Percentiles rank a stretch among this genome's conserved stretches.
Evolutionary conservation across 1,140 invertebrate species (phyloP).

Genomic region (Micrasema longulum): DNA sequence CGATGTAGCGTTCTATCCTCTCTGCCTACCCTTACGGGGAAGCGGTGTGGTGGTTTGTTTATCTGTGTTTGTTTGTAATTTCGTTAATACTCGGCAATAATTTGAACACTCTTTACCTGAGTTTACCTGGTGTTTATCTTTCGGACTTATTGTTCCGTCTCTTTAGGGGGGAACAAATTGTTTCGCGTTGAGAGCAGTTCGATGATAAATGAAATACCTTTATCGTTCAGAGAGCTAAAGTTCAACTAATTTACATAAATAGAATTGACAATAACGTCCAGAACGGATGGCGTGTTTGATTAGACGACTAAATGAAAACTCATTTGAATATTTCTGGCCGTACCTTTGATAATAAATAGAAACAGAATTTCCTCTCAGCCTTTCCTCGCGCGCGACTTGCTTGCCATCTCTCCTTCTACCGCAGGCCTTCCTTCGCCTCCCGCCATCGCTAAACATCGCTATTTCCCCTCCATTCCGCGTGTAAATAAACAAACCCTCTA

Average conservation of each 20-base stretch:
- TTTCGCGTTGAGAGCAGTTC: background rate
- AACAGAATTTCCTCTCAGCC: background rate
- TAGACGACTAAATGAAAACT: constrained; percentile 13
- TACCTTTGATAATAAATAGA: background rate
- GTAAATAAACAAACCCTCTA: no score
- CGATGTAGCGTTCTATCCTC: no score
- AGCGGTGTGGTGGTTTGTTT: no score
- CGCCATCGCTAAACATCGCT: background rate
- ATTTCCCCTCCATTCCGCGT: background rate
- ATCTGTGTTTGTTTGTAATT: no score
- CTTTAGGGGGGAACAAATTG: background rate
- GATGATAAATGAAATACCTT: background rate
- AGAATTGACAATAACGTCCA: background rate
- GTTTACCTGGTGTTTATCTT: no score
- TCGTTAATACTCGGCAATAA: no score
- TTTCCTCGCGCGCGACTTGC: background rate
- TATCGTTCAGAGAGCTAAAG: background rate
- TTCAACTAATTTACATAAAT: constrained; percentile 11
- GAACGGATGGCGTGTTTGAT: constrained; percentile 12
- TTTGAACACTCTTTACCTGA: no score
- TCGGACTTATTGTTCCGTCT: no score
- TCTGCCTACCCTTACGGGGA: no score
- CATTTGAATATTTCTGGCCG: constrained; percentile 14
- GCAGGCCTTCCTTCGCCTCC: background rate
- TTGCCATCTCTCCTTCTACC: background rate